A percentile compares a stretch with the other conserved stretches of the same genome.
phyloP scores from a whole-genome alignment of 2,888 invertebrate species.

The Oscheius sp. region DNA sequence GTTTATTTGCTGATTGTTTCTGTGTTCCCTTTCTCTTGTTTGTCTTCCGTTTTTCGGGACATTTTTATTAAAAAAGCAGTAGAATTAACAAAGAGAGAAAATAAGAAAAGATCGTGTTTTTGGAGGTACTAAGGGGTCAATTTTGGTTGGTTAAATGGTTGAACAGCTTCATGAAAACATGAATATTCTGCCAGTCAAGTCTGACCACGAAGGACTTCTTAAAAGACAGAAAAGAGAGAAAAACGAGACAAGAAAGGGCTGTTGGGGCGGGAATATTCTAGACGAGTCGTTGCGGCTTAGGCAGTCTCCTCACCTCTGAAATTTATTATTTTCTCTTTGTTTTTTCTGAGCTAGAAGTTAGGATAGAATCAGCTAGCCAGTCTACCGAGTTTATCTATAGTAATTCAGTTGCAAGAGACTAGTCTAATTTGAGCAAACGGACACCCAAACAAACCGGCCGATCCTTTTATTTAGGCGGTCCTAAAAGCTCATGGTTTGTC shows the following conservation, averaged over 20 bases:
- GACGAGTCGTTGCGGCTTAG: not conserved
- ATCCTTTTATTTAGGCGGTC: not conserved
- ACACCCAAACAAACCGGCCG: too few species aligned
- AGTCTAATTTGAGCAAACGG: too few species aligned
- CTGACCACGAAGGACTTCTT: not conserved
- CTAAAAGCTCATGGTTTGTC: too few species aligned
- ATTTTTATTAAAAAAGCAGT: constrained; percentile 14
- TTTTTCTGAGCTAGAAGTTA: not conserved
- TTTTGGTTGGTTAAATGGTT: not conserved
- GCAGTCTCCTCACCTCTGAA: constrained; percentile 17
- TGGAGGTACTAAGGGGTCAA: constrained; percentile 16
- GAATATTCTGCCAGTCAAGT: not conserved
- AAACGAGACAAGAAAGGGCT: constrained; percentile 17
- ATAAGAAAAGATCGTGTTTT: constrained; percentile 17
- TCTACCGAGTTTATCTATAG: too few species aligned
- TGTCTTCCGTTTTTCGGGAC: not conserved
- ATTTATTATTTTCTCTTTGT: not conserved
- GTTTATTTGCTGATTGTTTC: too few species aligned
- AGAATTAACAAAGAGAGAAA: not conserved
- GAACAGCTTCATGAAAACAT: constrained; percentile 7
- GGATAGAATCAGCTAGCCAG: too few species aligned
- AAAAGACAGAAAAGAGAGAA: not conserved
- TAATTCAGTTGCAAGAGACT: too few species aligned
- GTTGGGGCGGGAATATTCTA: not conserved
- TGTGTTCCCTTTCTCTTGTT: too few species aligned